These are phyloP conservation scores for Drosophila ezoana DNA, from an alignment of 2,888 invertebrate genomes.

Conservation along the genomic window DNA sequence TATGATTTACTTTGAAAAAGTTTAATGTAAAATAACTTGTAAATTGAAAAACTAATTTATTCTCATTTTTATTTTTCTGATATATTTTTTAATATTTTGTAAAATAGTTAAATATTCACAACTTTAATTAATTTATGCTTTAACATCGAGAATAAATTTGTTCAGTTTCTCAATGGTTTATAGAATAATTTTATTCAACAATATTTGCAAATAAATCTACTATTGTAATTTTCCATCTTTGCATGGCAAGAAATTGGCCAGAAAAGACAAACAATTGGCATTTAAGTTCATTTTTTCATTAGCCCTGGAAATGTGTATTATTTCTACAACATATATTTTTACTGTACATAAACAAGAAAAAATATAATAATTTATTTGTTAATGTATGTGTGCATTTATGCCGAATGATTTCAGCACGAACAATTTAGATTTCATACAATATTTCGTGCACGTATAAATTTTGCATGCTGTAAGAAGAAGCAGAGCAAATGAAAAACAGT, in stretches of 20 bases:
- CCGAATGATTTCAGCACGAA: conserved; percentile 45
- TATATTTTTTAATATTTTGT: too few relatives aligned
- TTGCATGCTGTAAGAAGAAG: conserved; percentile 29
- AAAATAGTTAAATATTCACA: too few relatives aligned
- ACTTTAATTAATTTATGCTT: too few relatives aligned
- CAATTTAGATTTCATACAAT: conserved; percentile 61
- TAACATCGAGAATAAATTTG: too few relatives aligned
- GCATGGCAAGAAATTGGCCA: conserved; percentile 9
- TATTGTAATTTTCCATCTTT: background rate
- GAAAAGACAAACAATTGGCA: conserved; percentile 12
- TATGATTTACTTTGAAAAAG: too few relatives aligned
- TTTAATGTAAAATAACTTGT: too few relatives aligned
- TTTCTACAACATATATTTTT: conserved; percentile 1
- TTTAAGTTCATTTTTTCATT: conserved; percentile 17
- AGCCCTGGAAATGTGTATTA: conserved; percentile 15
- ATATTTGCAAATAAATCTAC: too few relatives aligned
- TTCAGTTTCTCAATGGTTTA: too few relatives aligned
- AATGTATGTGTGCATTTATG: conserved; percentile 23
- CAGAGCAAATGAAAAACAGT: conserved; percentile 62
- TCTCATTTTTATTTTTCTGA: too few relatives aligned
- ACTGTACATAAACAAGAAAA: background rate
- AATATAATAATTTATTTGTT: conserved; percentile 9
- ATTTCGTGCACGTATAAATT: conserved; percentile 50
- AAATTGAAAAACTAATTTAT: too few relatives aligned
- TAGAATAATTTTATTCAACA: background rate